A percentile compares a stretch with the other conserved stretches of the same genome.
These are phyloP conservation scores for Ptychoptera contaminata DNA, from an alignment of 2,888 invertebrate genomes.

Conservation along the genomic window DNA sequence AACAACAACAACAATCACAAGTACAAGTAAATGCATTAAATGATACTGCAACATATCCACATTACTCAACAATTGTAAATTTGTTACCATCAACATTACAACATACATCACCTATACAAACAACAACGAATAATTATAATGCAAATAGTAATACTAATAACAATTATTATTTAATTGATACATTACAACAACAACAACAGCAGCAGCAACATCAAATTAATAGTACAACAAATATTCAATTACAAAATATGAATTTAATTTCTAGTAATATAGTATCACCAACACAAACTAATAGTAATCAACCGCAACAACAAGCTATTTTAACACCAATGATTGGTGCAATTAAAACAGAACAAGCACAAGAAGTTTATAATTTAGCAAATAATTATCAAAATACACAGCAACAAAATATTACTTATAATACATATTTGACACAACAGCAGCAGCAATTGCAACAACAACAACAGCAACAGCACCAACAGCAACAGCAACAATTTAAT, in stretches of 20 bases:
- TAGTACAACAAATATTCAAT: not conserved
- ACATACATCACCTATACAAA: constrained; percentile 10
- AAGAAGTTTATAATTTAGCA: not conserved
- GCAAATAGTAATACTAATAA: not conserved
- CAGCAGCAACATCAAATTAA: not conserved
- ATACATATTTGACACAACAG: constrained; percentile 7
- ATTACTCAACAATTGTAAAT: not conserved
- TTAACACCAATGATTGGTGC: constrained; percentile 6
- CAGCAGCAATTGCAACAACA: constrained; percentile 16
- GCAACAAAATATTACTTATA: not conserved
- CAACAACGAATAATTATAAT: constrained; percentile 9
- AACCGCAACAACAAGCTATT: not conserved
- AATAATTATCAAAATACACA: not conserved
- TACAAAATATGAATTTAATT: constrained; percentile 2
- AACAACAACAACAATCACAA: constrained; percentile 10
- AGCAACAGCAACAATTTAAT: constrained; percentile 7
- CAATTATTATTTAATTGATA: too few species aligned
- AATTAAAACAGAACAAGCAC: not conserved
- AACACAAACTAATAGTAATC: not conserved
- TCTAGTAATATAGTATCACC: constrained; percentile 7
- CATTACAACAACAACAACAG: not conserved
- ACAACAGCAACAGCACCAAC: constrained; percentile 15
- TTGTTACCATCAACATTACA: not conserved
- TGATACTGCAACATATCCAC: constrained; percentile 2
- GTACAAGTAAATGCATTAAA: not conserved